phyloP scores from a whole-genome alignment of 2,888 invertebrate genomes.

The Colletes collaris region DNA sequence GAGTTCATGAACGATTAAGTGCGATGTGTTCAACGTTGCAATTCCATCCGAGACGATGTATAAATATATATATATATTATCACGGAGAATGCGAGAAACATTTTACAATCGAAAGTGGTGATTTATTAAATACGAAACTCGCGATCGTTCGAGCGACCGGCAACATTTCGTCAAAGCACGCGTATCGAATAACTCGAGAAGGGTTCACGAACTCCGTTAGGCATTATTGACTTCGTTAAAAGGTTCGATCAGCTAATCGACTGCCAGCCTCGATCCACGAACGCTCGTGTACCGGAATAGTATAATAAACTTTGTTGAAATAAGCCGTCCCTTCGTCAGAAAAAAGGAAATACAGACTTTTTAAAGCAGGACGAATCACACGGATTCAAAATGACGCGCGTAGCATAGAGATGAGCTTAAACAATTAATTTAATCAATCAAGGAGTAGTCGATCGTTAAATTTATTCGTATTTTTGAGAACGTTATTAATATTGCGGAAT shows the following conservation, averaged over 20 bases:
- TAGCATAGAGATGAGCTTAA: constrained; percentile 2
- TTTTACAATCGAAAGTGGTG: neutral
- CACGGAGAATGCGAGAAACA: neutral
- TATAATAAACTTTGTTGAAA: constrained; percentile 2
- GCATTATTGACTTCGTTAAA: neutral
- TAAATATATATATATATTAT: too few species aligned
- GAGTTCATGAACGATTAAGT: constrained; percentile 18
- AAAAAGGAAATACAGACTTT: neutral
- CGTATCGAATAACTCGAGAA: neutral
- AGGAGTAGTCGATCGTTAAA: neutral
- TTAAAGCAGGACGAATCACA: neutral
- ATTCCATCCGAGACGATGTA: neutral
- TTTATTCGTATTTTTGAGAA: neutral
- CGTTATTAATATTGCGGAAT: neutral
- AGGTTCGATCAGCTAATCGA: constrained; percentile 18
- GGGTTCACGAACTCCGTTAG: neutral
- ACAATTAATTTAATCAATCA: neutral
- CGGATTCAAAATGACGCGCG: neutral
- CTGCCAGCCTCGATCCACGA: constrained; percentile 20
- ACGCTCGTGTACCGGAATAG: neutral
- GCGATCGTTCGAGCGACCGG: neutral
- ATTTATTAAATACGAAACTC: neutral
- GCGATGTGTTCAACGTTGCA: neutral
- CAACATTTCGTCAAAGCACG: neutral
- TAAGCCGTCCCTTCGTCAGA: constrained; percentile 22